A percentile compares a stretch with the other conserved stretches of the same genome.
These are phyloP conservation scores for Chlorops oryzae DNA, from an alignment of 1,140 invertebrate genomes.

Conservation along the genomic window DNA sequence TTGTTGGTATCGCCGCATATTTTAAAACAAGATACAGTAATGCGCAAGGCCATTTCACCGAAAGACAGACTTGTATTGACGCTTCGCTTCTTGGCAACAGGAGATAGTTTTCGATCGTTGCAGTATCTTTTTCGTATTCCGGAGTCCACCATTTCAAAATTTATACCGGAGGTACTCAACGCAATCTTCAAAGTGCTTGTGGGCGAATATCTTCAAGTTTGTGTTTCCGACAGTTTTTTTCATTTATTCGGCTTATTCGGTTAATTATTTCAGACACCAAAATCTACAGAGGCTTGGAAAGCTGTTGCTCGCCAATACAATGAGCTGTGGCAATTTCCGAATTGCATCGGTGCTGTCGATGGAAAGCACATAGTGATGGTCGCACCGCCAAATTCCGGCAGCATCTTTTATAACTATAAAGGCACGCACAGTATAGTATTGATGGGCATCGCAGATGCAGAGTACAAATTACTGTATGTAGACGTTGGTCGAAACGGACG, in stretches of 20 bases:
- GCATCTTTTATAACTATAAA: conserved; percentile 50
- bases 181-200: not conserved
- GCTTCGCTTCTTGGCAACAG: not conserved
- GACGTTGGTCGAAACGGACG: conserved; percentile 36
- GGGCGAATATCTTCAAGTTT: not conserved
- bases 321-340: too few relatives aligned
- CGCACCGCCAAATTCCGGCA: too few relatives aligned
- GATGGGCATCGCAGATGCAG: too few relatives aligned
- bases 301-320: too few relatives aligned
- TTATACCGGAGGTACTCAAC: not conserved
- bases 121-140: not conserved
- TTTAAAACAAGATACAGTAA: not conserved
- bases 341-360: conserved; percentile 15
- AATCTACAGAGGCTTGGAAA: not conserved
- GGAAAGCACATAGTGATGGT: conserved; percentile 20
- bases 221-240: not conserved
- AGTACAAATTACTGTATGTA: conserved; percentile 24
- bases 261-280: not conserved
- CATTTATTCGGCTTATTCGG: too few relatives aligned
- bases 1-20: not conserved
- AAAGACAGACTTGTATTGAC: not conserved
- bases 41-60: not conserved
- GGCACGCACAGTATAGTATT: not conserved
- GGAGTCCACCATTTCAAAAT: not conserved
- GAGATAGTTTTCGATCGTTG: not conserved